Conservation (phyloP, 2,113 vertebrate species). For the Calonectris borealis region DNA sequence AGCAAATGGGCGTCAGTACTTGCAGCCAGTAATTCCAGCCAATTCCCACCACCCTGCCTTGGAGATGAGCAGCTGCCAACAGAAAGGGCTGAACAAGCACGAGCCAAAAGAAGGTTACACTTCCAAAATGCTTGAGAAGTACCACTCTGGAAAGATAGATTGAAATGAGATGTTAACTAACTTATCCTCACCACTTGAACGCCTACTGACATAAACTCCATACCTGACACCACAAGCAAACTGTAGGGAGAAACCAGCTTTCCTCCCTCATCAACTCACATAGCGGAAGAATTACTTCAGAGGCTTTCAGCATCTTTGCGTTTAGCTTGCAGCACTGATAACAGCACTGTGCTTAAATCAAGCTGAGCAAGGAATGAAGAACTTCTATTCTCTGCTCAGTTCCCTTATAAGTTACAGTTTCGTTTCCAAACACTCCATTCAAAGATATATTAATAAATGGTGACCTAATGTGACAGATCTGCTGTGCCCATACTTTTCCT, state of each 20-base stretch:
- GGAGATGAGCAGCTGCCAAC: neutral
- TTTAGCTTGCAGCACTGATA: neutral
- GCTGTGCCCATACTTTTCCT: neutral
- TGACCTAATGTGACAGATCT: neutral
- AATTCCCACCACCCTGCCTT: neutral
- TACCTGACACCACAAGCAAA: neutral
- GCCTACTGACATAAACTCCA: neutral
- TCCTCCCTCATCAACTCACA: neutral
- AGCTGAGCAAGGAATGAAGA: neutral
- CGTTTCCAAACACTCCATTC: neutral
- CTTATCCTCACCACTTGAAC: neutral
- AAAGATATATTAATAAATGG: neutral
- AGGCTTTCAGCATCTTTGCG: neutral
- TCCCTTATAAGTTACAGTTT: neutral
- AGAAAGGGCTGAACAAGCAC: neutral
- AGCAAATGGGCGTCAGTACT: neutral
- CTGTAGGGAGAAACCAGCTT: neutral
- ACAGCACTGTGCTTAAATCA: neutral
- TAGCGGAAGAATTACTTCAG: neutral
- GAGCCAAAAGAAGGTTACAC: neutral
- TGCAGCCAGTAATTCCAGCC: conserved; percentile 32
- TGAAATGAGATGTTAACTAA: neutral
- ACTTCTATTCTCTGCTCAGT: neutral
- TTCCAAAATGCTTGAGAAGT: conserved; percentile 1
- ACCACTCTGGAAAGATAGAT: neutral